Evolutionary conservation across 2,797 vertebrate genomes (phyloP).

Genomic region (Syndactyla subalaris): DNA sequence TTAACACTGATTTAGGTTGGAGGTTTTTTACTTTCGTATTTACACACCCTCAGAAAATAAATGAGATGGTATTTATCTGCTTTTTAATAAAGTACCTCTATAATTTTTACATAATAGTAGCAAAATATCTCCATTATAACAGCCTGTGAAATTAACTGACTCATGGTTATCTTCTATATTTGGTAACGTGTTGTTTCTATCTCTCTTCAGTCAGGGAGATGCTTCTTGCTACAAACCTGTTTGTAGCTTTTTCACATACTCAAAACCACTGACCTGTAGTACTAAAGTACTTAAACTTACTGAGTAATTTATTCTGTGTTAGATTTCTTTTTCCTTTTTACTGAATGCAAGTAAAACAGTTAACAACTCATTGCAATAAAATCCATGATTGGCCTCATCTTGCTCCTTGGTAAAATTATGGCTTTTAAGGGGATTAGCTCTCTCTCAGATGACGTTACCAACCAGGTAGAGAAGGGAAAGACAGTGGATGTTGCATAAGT

Average conservation of each 20-base stretch:
- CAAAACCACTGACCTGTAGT: background rate
- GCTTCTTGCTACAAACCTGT: background rate
- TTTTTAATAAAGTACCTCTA: background rate
- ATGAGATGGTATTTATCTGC: background rate
- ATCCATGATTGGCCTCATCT: background rate
- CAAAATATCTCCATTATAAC: background rate
- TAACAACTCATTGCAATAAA: constrained; percentile 19
- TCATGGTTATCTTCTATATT: background rate
- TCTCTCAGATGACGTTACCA: background rate
- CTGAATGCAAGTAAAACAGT: background rate
- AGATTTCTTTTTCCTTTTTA: background rate
- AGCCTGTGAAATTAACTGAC: background rate
- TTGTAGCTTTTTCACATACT: background rate
- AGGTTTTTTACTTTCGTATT: background rate
- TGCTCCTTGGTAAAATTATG: background rate
- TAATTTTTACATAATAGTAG: background rate
- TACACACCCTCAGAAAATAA: background rate
- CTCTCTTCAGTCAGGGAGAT: background rate
- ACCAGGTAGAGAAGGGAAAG: background rate
- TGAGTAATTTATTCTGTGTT: background rate
- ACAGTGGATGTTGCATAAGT: background rate
- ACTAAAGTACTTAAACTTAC: background rate
- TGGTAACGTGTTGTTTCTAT: background rate
- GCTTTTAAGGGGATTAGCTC: background rate
- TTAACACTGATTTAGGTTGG: background rate